Base-by-base conservation (phyloP, 2,888 invertebrate genomes). In the Eurois occulta region DNA sequence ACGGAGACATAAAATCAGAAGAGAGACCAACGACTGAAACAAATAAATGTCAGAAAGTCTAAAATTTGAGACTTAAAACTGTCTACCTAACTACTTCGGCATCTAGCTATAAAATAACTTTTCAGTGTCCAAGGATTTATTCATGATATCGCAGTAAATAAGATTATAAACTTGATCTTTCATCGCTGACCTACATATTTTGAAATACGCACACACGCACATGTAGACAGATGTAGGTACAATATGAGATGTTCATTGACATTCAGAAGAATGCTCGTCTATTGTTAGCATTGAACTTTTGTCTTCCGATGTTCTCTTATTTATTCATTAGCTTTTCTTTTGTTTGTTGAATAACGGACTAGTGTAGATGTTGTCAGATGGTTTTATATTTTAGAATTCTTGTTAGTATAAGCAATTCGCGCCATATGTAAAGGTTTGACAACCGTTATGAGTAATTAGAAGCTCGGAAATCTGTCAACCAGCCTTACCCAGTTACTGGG, bases 121-220 rank as follows among this genome's bases (percentile, higher is more conserved):
- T 65, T 41, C 62, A 67, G 48, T 66, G 16, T 43, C 43, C 64
- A 68, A 43, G 46, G 46, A 75, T 69, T 78, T 55, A 60, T 43
- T 58, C 11, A 55, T 41, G 43, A 76, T 70, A 83, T 66, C 43
- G 38, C 28, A 55, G 41, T 16, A 75, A 67, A 73, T 46, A 35
- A 68, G 62, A 74, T 58, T 41, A 67, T 60, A 68, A 78, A 85
- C 66, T 46, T 64, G 69, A 78, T 72, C 66, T 67, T 72, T 71
- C 52, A 35, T 64, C 55, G 76, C 60, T 81, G 86, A 81, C 86
- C 85, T 84, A 85, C 73, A 72, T 86, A 75, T 75, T 72, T 72
- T 69, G 69, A 71, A 77, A 78, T 64, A 69, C 71, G 55, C 68
- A 67, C 72, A 66, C 52, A 74, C 18, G 43, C 18, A 64, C 38